Conservation (phyloP, 2,888 invertebrate species). For the Norana najaformis region DNA sequence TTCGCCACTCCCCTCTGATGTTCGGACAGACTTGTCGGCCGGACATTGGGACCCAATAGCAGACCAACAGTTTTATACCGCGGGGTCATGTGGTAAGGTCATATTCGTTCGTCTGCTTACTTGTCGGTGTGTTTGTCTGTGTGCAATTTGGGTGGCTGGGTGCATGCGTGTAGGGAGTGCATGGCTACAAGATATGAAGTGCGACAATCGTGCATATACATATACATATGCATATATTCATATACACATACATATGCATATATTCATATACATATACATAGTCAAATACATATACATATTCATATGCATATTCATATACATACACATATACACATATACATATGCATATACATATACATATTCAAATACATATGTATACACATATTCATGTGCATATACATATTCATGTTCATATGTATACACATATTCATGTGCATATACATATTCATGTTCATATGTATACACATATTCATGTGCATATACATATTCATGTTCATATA, state of each 20-base stretch:
- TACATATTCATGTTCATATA: neutral
- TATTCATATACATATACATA: too few relatives aligned
- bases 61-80: neutral
- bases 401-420: neutral
- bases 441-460: neutral
- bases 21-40: too few relatives aligned
- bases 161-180: neutral
- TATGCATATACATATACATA: neutral
- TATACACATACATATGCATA: too few relatives aligned
- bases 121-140: neutral
- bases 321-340: too few relatives aligned
- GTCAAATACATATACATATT: too few relatives aligned
- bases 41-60: too few relatives aligned
- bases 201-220: neutral
- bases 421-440: neutral
- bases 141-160: neutral
- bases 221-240: too few relatives aligned
- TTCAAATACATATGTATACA: neutral
- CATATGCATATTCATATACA: neutral
- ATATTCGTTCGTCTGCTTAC: neutral
- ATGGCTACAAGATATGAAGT: neutral
- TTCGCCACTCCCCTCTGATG: neutral
- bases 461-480: neutral
- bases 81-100: neutral
- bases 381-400: neutral